phyloP scores from a whole-genome alignment of 2,888 invertebrate species.

The Dryococelus australis region DNA sequence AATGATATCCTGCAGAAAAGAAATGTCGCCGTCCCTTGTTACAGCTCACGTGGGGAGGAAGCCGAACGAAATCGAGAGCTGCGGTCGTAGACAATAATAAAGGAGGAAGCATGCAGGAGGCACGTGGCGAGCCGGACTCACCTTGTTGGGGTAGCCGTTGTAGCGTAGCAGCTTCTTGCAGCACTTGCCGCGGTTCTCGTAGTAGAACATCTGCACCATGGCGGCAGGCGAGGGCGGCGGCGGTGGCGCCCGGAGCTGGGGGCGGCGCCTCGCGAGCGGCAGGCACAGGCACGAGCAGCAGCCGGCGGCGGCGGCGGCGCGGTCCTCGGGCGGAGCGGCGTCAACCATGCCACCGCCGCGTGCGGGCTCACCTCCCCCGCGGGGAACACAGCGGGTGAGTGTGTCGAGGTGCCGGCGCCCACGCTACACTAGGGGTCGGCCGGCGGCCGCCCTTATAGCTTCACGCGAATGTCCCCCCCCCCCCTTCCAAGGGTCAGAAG shows the following conservation, averaged over 20 bases:
- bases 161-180: constrained; percentile 81
- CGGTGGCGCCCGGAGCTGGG: constrained; percentile 55
- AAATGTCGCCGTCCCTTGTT: no score
- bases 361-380: not conserved
- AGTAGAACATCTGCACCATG: constrained; percentile 73
- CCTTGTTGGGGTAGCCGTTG: constrained; percentile 84
- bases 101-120: no score
- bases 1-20: no score
- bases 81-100: no score
- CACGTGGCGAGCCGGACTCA: constrained; percentile 54
- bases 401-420: not conserved
- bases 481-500: no score
- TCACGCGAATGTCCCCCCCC: no score
- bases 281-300: constrained; percentile 61
- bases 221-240: constrained; percentile 52
- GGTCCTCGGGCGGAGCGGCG: not conserved
- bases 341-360: not conserved
- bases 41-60: no score
- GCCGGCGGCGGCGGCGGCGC: no score
- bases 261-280: constrained; percentile 60
- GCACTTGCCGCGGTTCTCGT: constrained; percentile 82
- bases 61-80: no score
- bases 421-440: no score
- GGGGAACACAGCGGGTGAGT: not conserved
- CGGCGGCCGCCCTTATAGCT: no score